Evolutionary conservation across 2,113 vertebrate genomes (phyloP).

Genomic region (Callionymus lyra): DNA sequence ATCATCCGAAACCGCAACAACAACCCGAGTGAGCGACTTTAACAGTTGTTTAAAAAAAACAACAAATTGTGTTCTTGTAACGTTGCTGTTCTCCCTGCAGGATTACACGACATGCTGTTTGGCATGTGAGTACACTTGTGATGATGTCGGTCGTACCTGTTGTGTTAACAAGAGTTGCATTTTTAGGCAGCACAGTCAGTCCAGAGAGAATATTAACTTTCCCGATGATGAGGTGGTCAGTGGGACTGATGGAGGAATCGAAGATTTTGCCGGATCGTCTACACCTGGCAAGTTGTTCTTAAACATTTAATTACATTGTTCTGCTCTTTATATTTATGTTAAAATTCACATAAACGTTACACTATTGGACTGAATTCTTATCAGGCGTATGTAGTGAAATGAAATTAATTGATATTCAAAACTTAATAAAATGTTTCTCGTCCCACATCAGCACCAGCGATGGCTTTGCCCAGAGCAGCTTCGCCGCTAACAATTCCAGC

Average conservation of each 20-base stretch:
- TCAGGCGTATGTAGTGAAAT: too few species aligned
- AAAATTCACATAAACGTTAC: too few species aligned
- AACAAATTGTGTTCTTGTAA: too few species aligned
- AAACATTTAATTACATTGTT: too few species aligned
- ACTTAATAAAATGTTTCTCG: too few species aligned
- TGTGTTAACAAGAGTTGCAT: neutral
- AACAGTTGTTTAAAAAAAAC: too few species aligned
- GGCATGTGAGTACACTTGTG: constrained; percentile 64
- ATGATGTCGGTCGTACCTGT: neutral
- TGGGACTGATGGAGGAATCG: constrained; percentile 29
- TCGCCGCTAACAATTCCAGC: constrained; percentile 38
- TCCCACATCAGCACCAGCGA: constrained; percentile 36
- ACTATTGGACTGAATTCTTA: too few species aligned
- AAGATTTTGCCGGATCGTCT: constrained; percentile 23
- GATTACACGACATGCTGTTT: constrained; percentile 75
- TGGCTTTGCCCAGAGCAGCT: constrained; percentile 50
- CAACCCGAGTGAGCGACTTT: constrained; percentile 70
- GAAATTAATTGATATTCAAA: too few species aligned
- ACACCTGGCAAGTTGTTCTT: constrained; percentile 41
- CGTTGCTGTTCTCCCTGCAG: constrained; percentile 35
- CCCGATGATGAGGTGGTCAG: constrained; percentile 69
- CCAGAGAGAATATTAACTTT: constrained; percentile 71
- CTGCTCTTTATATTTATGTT: too few species aligned
- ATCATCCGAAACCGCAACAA: constrained; percentile 73
- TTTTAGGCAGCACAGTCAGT: constrained; percentile 65